A percentile compares a stretch with the other conserved stretches of the same genome.
These are phyloP conservation scores for Heterodera carotae DNA, from an alignment of 1,140 invertebrate genomes.

Conservation along the genomic window DNA sequence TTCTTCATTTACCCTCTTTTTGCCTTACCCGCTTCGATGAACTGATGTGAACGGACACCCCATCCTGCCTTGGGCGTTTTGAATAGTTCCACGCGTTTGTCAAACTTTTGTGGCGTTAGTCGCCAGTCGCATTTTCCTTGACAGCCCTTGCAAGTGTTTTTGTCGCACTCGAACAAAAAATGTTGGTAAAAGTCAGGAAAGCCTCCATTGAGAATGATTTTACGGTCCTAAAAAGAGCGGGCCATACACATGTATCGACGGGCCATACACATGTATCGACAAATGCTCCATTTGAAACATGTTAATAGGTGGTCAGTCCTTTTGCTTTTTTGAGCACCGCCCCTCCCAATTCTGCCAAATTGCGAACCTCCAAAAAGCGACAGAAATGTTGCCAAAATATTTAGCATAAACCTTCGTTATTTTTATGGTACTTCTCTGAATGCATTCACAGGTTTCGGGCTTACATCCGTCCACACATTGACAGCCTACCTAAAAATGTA, in stretches of 20 bases:
- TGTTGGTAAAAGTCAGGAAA: conserved; percentile 20
- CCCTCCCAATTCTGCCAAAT: too few species aligned
- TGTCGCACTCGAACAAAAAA: conserved; percentile 37
- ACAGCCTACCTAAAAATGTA: conserved; percentile 27
- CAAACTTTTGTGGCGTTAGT: conserved; percentile 34
- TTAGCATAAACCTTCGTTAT: conserved; percentile 27
- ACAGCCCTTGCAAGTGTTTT: conserved; percentile 29
- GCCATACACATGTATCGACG: too few species aligned
- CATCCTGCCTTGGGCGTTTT: conserved; percentile 37
- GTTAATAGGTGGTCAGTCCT: too few species aligned
- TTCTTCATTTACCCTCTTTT: not conserved
- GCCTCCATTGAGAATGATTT: conserved; percentile 15
- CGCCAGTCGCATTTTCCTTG: conserved; percentile 35
- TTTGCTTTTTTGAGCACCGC: too few species aligned
- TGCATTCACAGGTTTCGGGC: conserved; percentile 31
- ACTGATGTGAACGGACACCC: conserved; percentile 40
- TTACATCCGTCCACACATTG: conserved; percentile 26
- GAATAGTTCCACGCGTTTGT: conserved; percentile 36
- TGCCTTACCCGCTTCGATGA: conserved; percentile 34
- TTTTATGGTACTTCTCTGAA: conserved; percentile 36
- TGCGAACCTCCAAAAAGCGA: too few species aligned
- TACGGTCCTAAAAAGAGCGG: conserved; percentile 11
- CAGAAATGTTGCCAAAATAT: too few species aligned
- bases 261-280: too few species aligned
- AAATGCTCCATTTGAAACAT: too few species aligned